Conservation (phyloP, 2,797 vertebrate species). For the Gymnothorax reevesii region DNA sequence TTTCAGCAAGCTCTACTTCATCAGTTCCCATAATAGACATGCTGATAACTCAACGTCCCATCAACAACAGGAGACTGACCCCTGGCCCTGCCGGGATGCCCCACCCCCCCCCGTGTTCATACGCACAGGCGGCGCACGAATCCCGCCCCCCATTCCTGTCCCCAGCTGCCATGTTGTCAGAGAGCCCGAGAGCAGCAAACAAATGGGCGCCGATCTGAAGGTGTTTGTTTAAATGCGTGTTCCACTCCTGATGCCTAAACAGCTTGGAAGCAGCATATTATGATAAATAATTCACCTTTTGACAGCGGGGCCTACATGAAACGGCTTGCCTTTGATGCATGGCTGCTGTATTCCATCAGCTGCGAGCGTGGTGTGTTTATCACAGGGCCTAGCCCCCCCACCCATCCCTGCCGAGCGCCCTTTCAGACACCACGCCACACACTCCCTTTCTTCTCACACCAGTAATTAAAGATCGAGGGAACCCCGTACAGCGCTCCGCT, state of each 20-base stretch:
- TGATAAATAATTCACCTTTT: slow-evolving; percentile 53
- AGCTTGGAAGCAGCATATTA: slow-evolving; percentile 49
- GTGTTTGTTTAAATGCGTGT: slow-evolving; percentile 45
- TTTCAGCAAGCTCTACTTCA: neutral
- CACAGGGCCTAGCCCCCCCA: neutral
- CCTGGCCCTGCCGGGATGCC: neutral
- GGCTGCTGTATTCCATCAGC: slow-evolving; percentile 19
- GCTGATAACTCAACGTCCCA: neutral
- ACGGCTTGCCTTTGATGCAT: slow-evolving; percentile 34
- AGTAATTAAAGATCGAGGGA: slow-evolving; percentile 28
- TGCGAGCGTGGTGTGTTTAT: slow-evolving; percentile 24
- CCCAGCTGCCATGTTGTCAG: slow-evolving; percentile 21
- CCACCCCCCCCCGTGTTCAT: neutral
- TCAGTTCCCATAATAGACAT: no score
- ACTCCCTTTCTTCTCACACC: slow-evolving; percentile 34
- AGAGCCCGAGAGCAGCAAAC: slow-evolving; percentile 26
- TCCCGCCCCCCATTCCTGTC: slow-evolving; percentile 14
- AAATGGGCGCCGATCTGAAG: slow-evolving; percentile 41
- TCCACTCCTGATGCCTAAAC: slow-evolving; percentile 43
- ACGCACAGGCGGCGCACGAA: neutral
- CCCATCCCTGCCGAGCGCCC: slow-evolving; percentile 18
- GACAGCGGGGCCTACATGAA: slow-evolving; percentile 43
- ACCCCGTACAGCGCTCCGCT: slow-evolving; percentile 14
- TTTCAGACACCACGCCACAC: slow-evolving; percentile 22
- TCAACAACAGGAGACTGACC: neutral